Evolutionary conservation across 37 sponge, comb jelly and placozoan genomes (phyloP).

Genomic region (Mnemiopsis leidyi): DNA sequence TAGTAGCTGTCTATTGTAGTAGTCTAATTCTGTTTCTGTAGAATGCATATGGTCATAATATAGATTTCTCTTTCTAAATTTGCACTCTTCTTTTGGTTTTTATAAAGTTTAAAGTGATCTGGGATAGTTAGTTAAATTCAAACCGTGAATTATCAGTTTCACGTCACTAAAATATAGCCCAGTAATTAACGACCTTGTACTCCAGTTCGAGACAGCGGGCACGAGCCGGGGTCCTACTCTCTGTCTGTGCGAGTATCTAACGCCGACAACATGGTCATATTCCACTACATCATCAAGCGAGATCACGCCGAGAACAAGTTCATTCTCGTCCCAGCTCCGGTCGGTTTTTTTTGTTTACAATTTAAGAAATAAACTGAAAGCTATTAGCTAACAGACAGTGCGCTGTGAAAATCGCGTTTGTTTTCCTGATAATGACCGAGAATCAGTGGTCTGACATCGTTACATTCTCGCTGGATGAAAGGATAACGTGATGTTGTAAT

Average conservation of each 20-base stretch:
- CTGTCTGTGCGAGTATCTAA: constrained; percentile 9
- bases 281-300: constrained; percentile 57
- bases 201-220: constrained; percentile 25
- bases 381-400: no score
- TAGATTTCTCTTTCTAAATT: no score
- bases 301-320: constrained; percentile 29
- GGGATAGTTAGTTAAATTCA: no score
- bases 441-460: background rate
- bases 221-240: constrained; percentile 50
- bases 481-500: no score
- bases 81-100: no score
- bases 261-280: background rate
- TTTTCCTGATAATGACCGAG: background rate
- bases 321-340: constrained; percentile 26
- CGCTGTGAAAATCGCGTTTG: background rate
- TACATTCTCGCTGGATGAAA: background rate
- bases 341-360: background rate
- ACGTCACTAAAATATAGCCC: background rate
- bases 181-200: background rate
- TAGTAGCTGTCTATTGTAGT: no score
- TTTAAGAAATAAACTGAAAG: no score
- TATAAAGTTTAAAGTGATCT: no score
- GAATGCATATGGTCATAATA: no score
- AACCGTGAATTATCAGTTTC: no score
- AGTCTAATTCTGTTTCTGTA: no score